These are phyloP conservation scores for Hetaerina titia DNA, from an alignment of 2,888 invertebrate genomes.

Conservation along the genomic window DNA sequence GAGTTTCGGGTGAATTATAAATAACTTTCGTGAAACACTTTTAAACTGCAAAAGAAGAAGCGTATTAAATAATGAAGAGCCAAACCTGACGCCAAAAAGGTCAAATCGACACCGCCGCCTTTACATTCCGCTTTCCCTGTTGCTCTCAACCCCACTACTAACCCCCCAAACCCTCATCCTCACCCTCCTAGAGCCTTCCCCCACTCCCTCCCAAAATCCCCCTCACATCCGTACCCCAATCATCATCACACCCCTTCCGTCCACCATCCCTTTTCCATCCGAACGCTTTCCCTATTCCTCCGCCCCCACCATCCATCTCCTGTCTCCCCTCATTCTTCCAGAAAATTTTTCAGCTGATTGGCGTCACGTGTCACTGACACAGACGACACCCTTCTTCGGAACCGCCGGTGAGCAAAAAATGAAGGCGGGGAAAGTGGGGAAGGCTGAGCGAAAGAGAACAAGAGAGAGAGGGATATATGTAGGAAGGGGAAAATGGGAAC, in stretches of 20 bases:
- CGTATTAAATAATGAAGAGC: background rate
- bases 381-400: constrained; percentile 18
- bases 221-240: background rate
- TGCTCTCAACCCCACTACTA: background rate
- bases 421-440: background rate
- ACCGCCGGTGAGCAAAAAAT: background rate
- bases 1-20: background rate
- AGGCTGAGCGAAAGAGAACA: too few relatives aligned
- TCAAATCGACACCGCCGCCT: background rate
- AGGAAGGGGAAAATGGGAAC: background rate
- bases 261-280: background rate
- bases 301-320: background rate
- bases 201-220: background rate
- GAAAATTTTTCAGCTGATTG: constrained; percentile 40
- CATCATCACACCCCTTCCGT: background rate
- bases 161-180: background rate
- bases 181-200: background rate
- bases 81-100: background rate
- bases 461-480: background rate
- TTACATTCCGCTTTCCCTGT: background rate
- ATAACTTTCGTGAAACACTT: background rate
- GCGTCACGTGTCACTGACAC: constrained; percentile 48
- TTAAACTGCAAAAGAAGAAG: background rate
- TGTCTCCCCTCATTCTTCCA: constrained; percentile 20
- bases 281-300: background rate